Evolutionary conservation across 2,113 vertebrate species (phyloP).

Genomic region (Oxyruncus cristatus): DNA sequence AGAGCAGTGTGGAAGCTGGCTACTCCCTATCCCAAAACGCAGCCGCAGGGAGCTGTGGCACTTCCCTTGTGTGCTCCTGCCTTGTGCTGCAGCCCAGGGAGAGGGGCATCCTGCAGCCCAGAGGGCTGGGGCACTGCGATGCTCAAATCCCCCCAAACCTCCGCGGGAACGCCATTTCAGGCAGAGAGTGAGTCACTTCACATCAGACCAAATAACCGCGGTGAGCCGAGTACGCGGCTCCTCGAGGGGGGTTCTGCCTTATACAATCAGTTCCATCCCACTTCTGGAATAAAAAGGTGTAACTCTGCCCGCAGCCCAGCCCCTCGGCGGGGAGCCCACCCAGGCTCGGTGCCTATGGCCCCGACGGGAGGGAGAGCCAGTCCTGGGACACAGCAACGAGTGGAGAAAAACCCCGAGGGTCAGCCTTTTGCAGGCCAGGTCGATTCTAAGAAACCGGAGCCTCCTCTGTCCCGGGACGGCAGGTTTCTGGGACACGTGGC

Average conservation of each 20-base stretch:
- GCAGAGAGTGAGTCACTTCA: neutral
- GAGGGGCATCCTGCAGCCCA: neutral
- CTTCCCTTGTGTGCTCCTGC: neutral
- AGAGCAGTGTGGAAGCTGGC: neutral
- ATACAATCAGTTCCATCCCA: neutral
- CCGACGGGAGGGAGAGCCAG: neutral
- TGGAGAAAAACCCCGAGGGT: neutral
- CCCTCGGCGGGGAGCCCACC: rapidly evolving
- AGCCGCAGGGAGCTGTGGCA: rapidly evolving
- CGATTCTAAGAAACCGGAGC: neutral
- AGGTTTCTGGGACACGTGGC: neutral
- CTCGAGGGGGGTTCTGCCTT: neutral
- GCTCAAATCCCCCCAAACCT: neutral
- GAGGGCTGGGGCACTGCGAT: rapidly evolving
- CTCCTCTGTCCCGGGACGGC: rapidly evolving
- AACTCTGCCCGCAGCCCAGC: neutral
- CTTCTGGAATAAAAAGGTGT: neutral
- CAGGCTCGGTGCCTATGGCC: neutral
- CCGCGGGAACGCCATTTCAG: rapidly evolving
- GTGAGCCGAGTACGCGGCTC: neutral
- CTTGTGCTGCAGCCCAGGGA: neutral
- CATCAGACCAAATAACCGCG: neutral
- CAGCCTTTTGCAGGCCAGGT: neutral
- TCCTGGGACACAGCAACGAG: neutral
- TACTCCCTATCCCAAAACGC: neutral